phyloP scores from a whole-genome alignment of 2,888 invertebrate genomes.

The Steromphala cineraria region DNA sequence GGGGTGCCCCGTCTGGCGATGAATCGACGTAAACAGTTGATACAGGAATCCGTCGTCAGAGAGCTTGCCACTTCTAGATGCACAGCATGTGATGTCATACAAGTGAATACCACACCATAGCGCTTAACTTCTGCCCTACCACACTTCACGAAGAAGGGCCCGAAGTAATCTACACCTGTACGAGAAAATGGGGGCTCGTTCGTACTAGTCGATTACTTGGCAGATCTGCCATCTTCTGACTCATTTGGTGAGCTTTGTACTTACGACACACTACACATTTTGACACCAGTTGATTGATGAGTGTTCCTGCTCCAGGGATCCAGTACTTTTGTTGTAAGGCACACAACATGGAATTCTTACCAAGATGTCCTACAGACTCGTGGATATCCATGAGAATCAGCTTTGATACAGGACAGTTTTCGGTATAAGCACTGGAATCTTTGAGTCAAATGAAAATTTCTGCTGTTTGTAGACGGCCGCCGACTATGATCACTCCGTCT shows the following conservation, averaged over 20 bases:
- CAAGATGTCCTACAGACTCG: neutral
- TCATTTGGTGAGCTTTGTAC: neutral
- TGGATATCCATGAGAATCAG: neutral
- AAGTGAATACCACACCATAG: conserved; percentile 41
- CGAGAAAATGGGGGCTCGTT: neutral
- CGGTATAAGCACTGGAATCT: neutral
- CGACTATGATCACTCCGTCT: neutral
- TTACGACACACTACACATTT: neutral
- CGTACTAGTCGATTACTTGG: neutral
- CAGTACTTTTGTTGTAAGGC: neutral
- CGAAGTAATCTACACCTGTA: conserved; percentile 23
- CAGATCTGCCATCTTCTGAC: neutral
- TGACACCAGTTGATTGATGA: neutral
- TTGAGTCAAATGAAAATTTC: neutral
- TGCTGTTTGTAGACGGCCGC: neutral
- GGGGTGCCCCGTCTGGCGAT: neutral
- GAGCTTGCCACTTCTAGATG: neutral
- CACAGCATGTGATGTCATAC: neutral
- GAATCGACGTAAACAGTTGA: neutral
- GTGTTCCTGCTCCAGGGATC: neutral
- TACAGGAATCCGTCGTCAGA: neutral
- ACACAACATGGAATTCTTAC: neutral
- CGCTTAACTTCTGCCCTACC: no score
- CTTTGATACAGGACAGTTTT: neutral
- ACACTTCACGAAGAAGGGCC: conserved; percentile 32